A percentile compares a stretch with the other conserved stretches of the same genome.
Conservation (phyloP, 1,140 invertebrate genomes). For the Heliconius eleuchia region DNA sequence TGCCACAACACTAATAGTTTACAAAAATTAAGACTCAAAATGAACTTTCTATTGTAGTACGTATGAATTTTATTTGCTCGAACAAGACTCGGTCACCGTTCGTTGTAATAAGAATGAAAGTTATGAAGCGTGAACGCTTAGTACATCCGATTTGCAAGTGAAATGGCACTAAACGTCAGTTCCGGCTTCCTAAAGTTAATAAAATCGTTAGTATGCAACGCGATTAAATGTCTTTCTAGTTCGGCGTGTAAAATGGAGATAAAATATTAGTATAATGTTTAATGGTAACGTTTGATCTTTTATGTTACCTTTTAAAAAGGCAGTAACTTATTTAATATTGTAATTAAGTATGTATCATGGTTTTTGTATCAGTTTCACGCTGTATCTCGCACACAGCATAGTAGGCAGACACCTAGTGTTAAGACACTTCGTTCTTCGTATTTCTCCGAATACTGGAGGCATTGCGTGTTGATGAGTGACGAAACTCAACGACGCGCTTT, state of each 20-base stretch:
- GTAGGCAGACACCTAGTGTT: too few species aligned
- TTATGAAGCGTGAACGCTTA: slow-evolving; percentile 55
- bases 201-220: slow-evolving; percentile 18
- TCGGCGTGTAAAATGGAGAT: not conserved
- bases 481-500: too few species aligned
- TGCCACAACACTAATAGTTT: not conserved
- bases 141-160: slow-evolving; percentile 56
- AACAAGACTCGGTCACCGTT: slow-evolving; percentile 22
- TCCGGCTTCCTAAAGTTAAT: slow-evolving; percentile 46
- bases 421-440: too few species aligned
- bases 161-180: slow-evolving; percentile 46
- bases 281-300: not conserved
- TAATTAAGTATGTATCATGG: too few species aligned
- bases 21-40: not conserved
- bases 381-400: too few species aligned
- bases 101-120: slow-evolving; percentile 57
- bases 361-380: too few species aligned
- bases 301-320: not conserved
- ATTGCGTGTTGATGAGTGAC: too few species aligned
- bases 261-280: not conserved
- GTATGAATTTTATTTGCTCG: not conserved
- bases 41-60: not conserved
- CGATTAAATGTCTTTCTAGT: slow-evolving; percentile 9
- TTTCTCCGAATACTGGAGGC: too few species aligned
- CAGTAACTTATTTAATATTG: not conserved